phyloP scores from a whole-genome alignment of 2,113 vertebrate genomes.

The Centropristis striata region DNA sequence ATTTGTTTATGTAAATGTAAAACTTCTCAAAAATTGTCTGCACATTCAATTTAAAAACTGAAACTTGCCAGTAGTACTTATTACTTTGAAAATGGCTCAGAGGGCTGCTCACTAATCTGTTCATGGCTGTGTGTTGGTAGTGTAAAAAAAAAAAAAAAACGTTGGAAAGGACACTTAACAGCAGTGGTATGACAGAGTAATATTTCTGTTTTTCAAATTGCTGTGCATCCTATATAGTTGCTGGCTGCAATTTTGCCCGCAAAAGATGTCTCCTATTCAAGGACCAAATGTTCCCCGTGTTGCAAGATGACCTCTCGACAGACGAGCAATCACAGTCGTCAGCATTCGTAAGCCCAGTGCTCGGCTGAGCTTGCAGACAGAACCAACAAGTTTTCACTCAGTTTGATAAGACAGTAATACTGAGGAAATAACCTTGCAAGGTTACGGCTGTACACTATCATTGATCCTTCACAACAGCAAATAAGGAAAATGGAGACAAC shows the following conservation, averaged over 20 bases:
- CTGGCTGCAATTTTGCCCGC: slow-evolving; percentile 38
- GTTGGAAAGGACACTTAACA: slow-evolving; percentile 14
- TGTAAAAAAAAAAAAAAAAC: neutral
- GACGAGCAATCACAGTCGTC: slow-evolving; percentile 73
- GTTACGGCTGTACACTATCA: slow-evolving; percentile 68
- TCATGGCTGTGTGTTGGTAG: neutral
- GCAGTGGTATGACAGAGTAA: slow-evolving; percentile 11
- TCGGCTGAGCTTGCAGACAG: slow-evolving; percentile 61
- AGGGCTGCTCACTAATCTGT: slow-evolving; percentile 28
- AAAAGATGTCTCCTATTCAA: slow-evolving; percentile 53
- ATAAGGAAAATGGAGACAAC: slow-evolving; percentile 68
- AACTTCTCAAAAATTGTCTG: neutral
- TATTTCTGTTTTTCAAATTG: slow-evolving; percentile 50
- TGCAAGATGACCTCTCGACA: slow-evolving; percentile 70
- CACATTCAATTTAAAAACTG: slow-evolving; percentile 8
- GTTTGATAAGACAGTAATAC: slow-evolving; percentile 77
- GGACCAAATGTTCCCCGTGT: slow-evolving; percentile 56
- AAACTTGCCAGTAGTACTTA: slow-evolving; percentile 12
- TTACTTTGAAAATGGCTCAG: slow-evolving; percentile 12
- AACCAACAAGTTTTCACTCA: slow-evolving; percentile 70
- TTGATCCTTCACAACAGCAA: slow-evolving; percentile 69
- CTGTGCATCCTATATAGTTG: slow-evolving; percentile 26
- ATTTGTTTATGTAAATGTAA: slow-evolving; percentile 27
- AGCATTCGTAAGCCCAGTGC: slow-evolving; percentile 64
- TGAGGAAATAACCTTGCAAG: slow-evolving; percentile 77